Evolutionary conservation across 2,797 vertebrate genomes (phyloP), one percentile per base, ranked within the genome.

Genomic region (Lepus townsendii): DNA sequence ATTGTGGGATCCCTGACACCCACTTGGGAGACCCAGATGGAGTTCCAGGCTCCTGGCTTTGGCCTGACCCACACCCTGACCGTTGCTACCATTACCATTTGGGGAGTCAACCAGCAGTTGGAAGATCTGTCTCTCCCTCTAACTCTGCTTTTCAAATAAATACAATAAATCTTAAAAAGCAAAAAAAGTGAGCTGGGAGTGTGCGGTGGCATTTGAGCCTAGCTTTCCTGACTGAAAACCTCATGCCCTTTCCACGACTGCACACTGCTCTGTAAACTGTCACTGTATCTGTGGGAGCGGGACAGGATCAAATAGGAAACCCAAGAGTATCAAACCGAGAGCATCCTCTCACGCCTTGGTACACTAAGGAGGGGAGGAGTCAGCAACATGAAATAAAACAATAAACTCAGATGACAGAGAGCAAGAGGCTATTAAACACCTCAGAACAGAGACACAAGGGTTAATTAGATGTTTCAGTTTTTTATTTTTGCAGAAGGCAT

Each of bases 341-440:
- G 86, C 38, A 92, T 60, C 13, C 6, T 50, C 50, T 84, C 20
- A 13, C 50, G 71, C 14, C 65, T 66, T 50, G 54, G 16, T 57
- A 87, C 50, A 71, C 19, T 63, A 63, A 82, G 57, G 42, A 83
- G 38, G 12, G 66, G 68, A 84, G 35, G 26, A 68, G 26, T 26
- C 72, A 92, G 83, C 35, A 85, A 78, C 5, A 63, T 50, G 54
- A 82, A 95, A 89, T 95, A 47, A 93, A 87, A 87, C 4, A 80
- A 75, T 83, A 60, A 88, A 77, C 8, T 13, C 17, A 32, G 24
- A 71, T 73, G 42, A 78, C 91, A 88, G 35, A 90, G 24, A 91
- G 83, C 47, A 88, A 75, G 88, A 91, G 42, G 71, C 72, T 47
- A 12, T 38, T 72, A 79, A 85, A 87, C 26, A 83, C 80, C 69